Base-by-base conservation (phyloP, 1,140 invertebrate species). In the Matsumurasca onukii region DNA sequence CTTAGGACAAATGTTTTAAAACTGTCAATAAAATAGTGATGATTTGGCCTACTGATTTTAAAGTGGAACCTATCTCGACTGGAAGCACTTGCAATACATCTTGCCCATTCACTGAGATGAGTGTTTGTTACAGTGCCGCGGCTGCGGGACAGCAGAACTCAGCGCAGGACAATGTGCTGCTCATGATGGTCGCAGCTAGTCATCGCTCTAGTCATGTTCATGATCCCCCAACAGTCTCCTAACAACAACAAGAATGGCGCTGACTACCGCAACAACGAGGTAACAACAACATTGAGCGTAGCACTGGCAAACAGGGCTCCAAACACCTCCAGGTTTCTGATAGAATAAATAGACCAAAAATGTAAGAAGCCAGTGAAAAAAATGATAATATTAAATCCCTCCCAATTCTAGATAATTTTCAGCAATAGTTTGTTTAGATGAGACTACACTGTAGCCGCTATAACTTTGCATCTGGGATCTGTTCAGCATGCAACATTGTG, bases 171-270 rank as follows among this genome's bases (percentile, higher is more conserved):
- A 67, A 63, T 48, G 52, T 69, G 3, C 39, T 69, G n/a, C 39
- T 71, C 27, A 48, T 71, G 61, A 67, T 64, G 27, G 61, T 69
- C n/a, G 49, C 68, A 67, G 70, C 30, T 71, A 20, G 51, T 63
- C 24, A 17, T 71, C 30, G 67, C 70, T 69, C 24, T 71, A 25
- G 48, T 29, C 31, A 61, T 69, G 25, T 71, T 62, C 39, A 48
- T 71, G 31, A 24, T 71, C 67, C 24, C 70, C 70, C 3, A 17
- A 22, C 3, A 5, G 49, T 22, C 24, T 51, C n/a, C 49, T 22
- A 51, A 51, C 49, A n/a, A n/a, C n/a, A n/a, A n/a, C n/a, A 51
- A 51, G 49, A 51, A 17, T 51, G 49, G 24, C n/a, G 5, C 49
- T 20, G 49, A 51, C 24, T 51, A 9, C 24, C 49, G 49, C 49